Conservation (phyloP, 2,888 invertebrate species). For the Prenolepis imparis region DNA sequence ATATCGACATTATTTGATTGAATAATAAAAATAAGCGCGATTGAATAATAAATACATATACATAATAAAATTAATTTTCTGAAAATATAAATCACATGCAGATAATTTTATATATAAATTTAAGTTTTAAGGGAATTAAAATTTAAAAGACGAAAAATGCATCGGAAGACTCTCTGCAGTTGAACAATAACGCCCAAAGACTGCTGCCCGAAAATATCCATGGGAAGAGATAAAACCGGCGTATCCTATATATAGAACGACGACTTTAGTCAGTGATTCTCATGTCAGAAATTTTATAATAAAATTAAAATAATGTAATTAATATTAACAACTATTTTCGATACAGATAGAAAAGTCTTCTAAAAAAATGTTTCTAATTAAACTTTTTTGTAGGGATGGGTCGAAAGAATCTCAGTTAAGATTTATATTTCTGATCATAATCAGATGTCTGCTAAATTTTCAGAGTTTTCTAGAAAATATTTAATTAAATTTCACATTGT, state of each 20-base stretch:
- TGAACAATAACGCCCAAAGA: slow-evolving; percentile 72
- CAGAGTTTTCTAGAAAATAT: no score
- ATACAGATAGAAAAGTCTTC: neutral
- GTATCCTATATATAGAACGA: slow-evolving; percentile 75
- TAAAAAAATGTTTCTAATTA: neutral
- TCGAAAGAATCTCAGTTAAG: neutral
- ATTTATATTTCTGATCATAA: neutral
- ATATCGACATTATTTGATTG: neutral
- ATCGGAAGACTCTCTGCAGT: slow-evolving; percentile 45
- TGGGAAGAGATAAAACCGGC: slow-evolving; percentile 77
- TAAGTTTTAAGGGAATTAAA: slow-evolving; percentile 22
- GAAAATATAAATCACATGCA: no score
- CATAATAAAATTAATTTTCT: neutral
- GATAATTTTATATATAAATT: no score
- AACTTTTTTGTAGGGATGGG: neutral
- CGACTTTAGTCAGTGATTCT: slow-evolving; percentile 71
- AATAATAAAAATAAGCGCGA: neutral
- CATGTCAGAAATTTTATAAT: slow-evolving; percentile 55
- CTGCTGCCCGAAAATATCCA: slow-evolving; percentile 73
- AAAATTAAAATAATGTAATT: slow-evolving; percentile 51
- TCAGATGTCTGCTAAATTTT: no score
- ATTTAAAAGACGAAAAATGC: neutral
- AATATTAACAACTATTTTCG: slow-evolving; percentile 19
- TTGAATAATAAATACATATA: no score
- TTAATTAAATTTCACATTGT: neutral